Evolutionary conservation across 2,888 invertebrate species (phyloP), one percentile per base, ranked within the genome.

Genomic region (Teleiodes luculella): DNA sequence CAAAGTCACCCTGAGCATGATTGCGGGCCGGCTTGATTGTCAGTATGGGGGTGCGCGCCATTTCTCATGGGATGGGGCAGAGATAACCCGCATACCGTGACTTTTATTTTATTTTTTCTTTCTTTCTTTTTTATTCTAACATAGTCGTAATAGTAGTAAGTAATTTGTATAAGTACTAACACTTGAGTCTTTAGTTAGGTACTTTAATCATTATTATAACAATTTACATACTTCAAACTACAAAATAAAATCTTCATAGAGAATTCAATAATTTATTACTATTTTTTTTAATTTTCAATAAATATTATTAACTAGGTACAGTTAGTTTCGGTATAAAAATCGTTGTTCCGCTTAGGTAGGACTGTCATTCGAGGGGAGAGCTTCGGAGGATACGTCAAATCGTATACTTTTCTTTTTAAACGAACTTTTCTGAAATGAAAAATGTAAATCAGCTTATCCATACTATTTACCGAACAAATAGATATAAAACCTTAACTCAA

Each of bases 371-470:
- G 73, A 57, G 47, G 75, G 49, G 16, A 83, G 61, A 16, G 84
- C 83, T 70, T 88, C 88, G 16, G 87, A 75, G 6, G 86, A 86
- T 47, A 82, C 85, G 62, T 88, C 87, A 64, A 88, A 88, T n/a
- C 83, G 77, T 70, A 88, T 81, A 59, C 72, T 79, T 84, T 86
- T 86, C 83, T 86, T 87, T 78, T 75, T 85, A 35, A 70, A 74
- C 6, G 70, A 61, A 65, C 73, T 67, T 79, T 80, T 87, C 88
- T 87, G 81, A 56, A 85, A 41, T 83, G 59, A 53, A 48, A 28
- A 28, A 41, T 18, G 11, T 16, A 41, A 7, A 20, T n/a, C 33
- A n/a, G 10, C 33, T n/a, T 5, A 24, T 3, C 7, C 14, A 37
- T 37, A 35, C 4, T 13, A 35, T 3, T 13, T n/a, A 10, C n/a